Evolutionary conservation across 2,113 vertebrate genomes (phyloP), one percentile per base, ranked within the genome.

Genomic region (Tetrao urogallus): DNA sequence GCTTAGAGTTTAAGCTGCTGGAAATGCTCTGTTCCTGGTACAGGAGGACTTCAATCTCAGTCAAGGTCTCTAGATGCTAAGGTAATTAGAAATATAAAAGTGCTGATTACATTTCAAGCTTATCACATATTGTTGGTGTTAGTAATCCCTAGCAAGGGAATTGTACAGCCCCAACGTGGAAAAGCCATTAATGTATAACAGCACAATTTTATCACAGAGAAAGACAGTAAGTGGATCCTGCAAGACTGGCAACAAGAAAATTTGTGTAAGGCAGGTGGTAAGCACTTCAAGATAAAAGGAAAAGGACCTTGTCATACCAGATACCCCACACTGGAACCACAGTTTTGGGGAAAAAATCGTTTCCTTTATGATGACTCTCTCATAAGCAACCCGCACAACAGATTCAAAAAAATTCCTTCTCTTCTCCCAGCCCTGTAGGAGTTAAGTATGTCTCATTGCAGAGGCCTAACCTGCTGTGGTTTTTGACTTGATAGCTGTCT

Each of bases 1-100:
- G 45, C 89, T 91, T 82, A 80, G 87, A 82, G 75, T 89, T 92
- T 45, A 71, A 80, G 72, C 74, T 34, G 15, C 47, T 87, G 56
- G 36, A 67, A 87, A 63, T 0, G 0, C 34, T 92, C 40, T 69
- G 21, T 91, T 89, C 17, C 0, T 6, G 18, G 24, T 80, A 78
- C 71, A 69, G 40, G 24, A 48, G 48, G 38, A 65, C 48, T 88
- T 77, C 54, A 63, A 8, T 64, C 54, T 86, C 65, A 58, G 42
- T 72, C 76, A 42, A 73, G 54, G 66, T 69, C 65, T 92, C 25
- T 32, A 13, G 36, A 54, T 73, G 34, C 65, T 77, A 88, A 65
- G 38, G 36, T 73, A 69, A 72, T 85, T 54, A 54, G 30, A 84
- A 63, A 86, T 71, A 8, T 47, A 80, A 67, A 36, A 87, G 27